Percentiles rank a stretch among this genome's conserved stretches.
Evolutionary conservation across 2,888 invertebrate species (phyloP).

Genomic region (Agrenia bidenticulata): DNA sequence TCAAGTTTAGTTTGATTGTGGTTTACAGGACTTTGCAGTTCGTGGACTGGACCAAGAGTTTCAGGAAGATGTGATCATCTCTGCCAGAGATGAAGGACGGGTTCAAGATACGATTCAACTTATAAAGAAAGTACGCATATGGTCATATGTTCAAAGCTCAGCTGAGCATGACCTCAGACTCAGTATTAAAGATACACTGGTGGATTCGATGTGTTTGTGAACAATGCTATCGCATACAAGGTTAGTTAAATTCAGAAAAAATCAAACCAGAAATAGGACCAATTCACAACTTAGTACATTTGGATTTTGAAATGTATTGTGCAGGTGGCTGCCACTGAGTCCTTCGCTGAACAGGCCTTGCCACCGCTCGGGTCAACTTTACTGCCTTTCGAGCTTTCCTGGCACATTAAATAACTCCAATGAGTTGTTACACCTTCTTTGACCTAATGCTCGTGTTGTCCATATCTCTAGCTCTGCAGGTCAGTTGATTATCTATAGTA

Average conservation of each 20-base stretch:
- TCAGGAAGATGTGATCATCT: constrained; percentile 70
- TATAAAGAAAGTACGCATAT: constrained; percentile 63
- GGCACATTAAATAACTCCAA: constrained; percentile 66
- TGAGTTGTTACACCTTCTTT: constrained; percentile 70
- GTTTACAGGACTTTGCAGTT: constrained; percentile 71
- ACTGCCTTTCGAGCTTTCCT: too few species aligned
- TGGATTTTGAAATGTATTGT: too few species aligned
- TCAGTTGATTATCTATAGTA: too few species aligned
- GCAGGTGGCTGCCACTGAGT: constrained; percentile 63
- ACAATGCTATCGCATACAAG: constrained; percentile 74
- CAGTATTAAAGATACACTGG: too few species aligned
- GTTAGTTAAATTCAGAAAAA: too few species aligned
- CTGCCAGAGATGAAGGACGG: constrained; percentile 63
- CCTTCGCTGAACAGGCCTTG: constrained; percentile 68
- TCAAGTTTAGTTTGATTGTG: too few species aligned
- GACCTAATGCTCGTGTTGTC: constrained; percentile 70
- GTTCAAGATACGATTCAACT: constrained; percentile 64
- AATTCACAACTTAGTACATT: too few species aligned
- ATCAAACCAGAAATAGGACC: too few species aligned
- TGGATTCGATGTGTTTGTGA: constrained; percentile 71
- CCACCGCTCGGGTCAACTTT: constrained; percentile 71
- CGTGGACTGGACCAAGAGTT: constrained; percentile 68
- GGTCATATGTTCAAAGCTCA: too few species aligned
- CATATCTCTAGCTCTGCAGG: constrained; percentile 69
- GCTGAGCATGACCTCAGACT: too few species aligned